phyloP scores from a whole-genome alignment of 2,113 vertebrate species.

The Chaetodon auriga region DNA sequence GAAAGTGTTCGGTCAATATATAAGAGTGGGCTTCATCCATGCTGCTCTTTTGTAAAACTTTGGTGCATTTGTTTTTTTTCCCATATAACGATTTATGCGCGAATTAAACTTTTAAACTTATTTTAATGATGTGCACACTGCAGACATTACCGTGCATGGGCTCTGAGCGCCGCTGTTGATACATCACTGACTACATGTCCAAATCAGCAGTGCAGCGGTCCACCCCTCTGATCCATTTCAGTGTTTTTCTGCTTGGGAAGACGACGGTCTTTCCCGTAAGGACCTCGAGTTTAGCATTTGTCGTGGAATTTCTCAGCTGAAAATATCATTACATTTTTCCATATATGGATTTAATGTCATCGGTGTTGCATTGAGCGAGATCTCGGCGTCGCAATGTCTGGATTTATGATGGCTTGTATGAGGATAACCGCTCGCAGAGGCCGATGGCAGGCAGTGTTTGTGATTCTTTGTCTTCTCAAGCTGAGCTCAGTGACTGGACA shows the following conservation, averaged over 20 bases:
- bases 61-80: no score
- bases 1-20: no score
- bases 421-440: conserved; percentile 21
- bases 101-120: background rate
- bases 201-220: conserved; percentile 10
- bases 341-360: background rate
- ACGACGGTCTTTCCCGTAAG: background rate
- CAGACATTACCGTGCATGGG: conserved; percentile 32
- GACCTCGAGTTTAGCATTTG: background rate
- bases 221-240: conserved; percentile 28
- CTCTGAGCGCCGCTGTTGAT: conserved; percentile 82
- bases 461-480: conserved; percentile 67
- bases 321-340: accelerated
- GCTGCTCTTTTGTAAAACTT: no score
- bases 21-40: no score
- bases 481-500: conserved; percentile 63
- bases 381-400: background rate
- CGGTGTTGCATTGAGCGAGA: background rate
- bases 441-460: conserved; percentile 56
- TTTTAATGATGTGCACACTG: background rate
- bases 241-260: conserved; percentile 1
- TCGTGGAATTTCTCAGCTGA: background rate
- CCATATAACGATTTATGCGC: background rate
- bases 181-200: conserved; percentile 36
- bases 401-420: conserved; percentile 38